Evolutionary conservation across 2,797 vertebrate species (phyloP).

Genomic region (Neomorphus geoffroyi): DNA sequence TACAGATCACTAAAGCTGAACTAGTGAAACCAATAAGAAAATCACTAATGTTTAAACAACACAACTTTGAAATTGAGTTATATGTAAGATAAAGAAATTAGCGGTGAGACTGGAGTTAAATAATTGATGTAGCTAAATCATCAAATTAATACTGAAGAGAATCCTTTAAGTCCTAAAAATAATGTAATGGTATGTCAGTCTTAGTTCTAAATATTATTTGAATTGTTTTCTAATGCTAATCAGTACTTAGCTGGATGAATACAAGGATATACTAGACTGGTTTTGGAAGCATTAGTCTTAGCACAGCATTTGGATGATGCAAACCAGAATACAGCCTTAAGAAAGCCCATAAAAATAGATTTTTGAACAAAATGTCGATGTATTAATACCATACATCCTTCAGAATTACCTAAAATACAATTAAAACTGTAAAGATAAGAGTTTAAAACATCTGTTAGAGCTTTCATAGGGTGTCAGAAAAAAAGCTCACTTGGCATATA

Average conservation of each 20-base stretch:
- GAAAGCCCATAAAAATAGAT: neutral
- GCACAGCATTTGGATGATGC: neutral
- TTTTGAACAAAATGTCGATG: neutral
- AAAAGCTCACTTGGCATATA: neutral
- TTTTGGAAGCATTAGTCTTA: neutral
- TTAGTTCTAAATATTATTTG: neutral
- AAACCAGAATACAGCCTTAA: neutral
- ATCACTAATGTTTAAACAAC: neutral
- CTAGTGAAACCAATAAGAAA: neutral
- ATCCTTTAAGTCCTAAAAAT: conserved; percentile 14
- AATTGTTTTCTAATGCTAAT: neutral
- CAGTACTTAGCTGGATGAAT: neutral
- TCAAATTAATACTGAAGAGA: conserved; percentile 11
- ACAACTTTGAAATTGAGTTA: neutral
- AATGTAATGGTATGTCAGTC: neutral
- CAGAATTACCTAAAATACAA: neutral
- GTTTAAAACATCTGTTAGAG: neutral
- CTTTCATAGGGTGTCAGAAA: neutral
- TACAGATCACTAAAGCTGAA: neutral
- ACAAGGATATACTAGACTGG: neutral
- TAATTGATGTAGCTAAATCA: conserved; percentile 7
- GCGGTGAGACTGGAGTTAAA: neutral
- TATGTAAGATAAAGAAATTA: neutral
- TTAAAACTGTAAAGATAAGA: neutral
- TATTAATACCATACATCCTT: neutral